Base-by-base conservation (phyloP, 2,797 vertebrate genomes). In the Cyprinodon diabolis region DNA sequence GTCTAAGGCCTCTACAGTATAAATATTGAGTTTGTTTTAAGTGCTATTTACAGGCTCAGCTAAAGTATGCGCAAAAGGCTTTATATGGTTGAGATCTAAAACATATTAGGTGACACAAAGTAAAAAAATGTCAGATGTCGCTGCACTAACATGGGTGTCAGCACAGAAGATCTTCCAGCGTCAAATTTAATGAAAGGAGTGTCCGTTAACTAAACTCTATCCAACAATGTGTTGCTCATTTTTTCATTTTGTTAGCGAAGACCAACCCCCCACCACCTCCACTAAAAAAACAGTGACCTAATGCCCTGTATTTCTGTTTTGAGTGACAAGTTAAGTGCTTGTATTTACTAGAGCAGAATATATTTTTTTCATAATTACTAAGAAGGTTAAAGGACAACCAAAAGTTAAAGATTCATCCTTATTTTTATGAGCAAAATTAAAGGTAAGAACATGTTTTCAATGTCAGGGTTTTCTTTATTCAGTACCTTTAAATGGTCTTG, bases 1-100 rank as follows among this genome's bases (percentile, higher is more conserved):
- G 62, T 75, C 65, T 23, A 81, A 87, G 80, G 63, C 76, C 25
- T 62, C 78, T 84, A 25, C 65, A 72, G 84, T 85, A 83, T 68
- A 83, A 86, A 84, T 74, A 82, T 21, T 70, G 72, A 67, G 74
- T 85, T 71, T 69, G 25, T 71, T 35, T 51, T 30, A 58, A 74
- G 75, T 58, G 52, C 72, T 80, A 79, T 55, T 85, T 75, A 66
- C 13, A 55, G 68, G 57, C 49, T 63, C 35, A 4, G 35, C 68
- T 19, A 5, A 43, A 19, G 15, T 10, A 0, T 23, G 15, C 4
- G 1, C 0, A n/a, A 45, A 57, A 30, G 1, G 9, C 23, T 69
- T 68, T 3, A 12, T 55, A 6, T 25, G 37, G 21, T 43, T 43
- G 4, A 62, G 35, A 62, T 21, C 17, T 62, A 12, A 40, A 40